Conservation (phyloP, 2,113 vertebrate species). For the Orientallactaga bullata region DNA sequence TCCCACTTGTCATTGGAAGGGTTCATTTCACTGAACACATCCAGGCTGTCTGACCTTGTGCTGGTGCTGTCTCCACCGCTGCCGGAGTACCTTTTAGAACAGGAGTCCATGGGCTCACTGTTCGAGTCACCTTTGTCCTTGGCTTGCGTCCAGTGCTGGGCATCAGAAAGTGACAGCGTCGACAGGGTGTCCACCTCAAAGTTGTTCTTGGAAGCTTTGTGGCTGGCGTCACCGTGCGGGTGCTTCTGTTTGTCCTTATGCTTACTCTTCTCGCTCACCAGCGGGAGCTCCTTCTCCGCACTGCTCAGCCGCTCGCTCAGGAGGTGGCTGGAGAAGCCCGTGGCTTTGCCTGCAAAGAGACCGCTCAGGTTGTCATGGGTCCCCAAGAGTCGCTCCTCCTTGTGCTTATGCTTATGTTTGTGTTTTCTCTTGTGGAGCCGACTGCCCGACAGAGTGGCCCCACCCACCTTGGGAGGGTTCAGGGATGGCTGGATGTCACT, state of each 20-base stretch:
- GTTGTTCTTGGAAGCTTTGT: conserved; percentile 91
- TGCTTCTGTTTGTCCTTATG: conserved; percentile 93
- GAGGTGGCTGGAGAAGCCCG: conserved; percentile 90
- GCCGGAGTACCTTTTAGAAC: conserved; percentile 91
- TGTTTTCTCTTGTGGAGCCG: conserved; percentile 99
- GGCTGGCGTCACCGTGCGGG: conserved; percentile 89
- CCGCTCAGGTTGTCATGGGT: conserved; percentile 95
- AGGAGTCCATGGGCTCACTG: conserved; percentile 92
- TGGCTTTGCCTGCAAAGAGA: conserved; percentile 94
- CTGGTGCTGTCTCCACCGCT: conserved; percentile 77
- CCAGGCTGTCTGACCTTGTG: conserved; percentile 88
- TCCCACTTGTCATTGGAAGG: conserved; percentile 90
- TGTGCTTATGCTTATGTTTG: conserved; percentile 99
- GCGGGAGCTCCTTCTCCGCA: conserved; percentile 90
- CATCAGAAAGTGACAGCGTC: conserved; percentile 92
- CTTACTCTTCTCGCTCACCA: conserved; percentile 90
- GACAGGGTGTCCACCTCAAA: conserved; percentile 96
- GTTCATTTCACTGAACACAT: conserved; percentile 92
- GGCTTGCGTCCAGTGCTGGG: conserved; percentile 92
- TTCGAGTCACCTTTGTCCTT: conserved; percentile 92
- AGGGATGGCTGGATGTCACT: conserved; percentile 90
- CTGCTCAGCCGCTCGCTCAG: conserved; percentile 90
- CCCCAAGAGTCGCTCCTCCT: conserved; percentile 94
- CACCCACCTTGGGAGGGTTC: conserved; percentile 88
- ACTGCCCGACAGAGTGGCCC: conserved; percentile 90